Evolutionary conservation across 92 coral and sea anemone genomes (phyloP).

Genomic region (Phenganax marumi): DNA sequence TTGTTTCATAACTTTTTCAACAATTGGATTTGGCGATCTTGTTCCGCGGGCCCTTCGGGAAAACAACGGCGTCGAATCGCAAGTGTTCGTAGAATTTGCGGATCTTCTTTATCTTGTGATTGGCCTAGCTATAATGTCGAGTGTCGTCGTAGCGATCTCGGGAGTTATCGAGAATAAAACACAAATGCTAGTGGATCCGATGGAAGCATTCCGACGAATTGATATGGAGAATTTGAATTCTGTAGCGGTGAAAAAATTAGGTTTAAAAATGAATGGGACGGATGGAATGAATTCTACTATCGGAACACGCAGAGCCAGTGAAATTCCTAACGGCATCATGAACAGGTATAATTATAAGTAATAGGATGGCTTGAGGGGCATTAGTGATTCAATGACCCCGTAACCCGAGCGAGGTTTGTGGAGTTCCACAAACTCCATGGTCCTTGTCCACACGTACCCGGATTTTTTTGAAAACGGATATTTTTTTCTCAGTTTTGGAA

Average conservation of each 20-base stretch:
- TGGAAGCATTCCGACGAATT: slow-evolving; percentile 76
- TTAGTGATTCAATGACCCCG: no score
- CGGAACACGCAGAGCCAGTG: slow-evolving; percentile 19
- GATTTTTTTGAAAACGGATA: no score
- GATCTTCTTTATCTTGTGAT: slow-evolving; percentile 90
- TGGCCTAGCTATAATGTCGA: slow-evolving; percentile 96
- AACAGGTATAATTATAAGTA: background rate
- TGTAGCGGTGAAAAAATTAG: slow-evolving; percentile 84
- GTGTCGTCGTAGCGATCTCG: slow-evolving; percentile 91
- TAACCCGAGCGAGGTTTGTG: no score
- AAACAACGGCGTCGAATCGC: background rate
- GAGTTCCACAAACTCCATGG: no score
- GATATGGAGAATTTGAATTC: slow-evolving; percentile 81
- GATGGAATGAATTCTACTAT: background rate
- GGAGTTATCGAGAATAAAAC: slow-evolving; percentile 98
- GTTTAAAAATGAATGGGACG: slow-evolving; percentile 63
- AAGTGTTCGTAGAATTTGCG: slow-evolving; percentile 73
- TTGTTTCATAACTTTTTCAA: slow-evolving; percentile 85
- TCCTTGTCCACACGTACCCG: no score
- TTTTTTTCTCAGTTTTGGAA: no score
- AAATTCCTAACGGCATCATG: slow-evolving; percentile 25
- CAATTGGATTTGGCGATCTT: slow-evolving; percentile 96
- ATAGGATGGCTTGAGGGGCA: no score
- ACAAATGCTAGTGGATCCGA: slow-evolving; percentile 83
- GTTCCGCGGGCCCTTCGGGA: slow-evolving; percentile 61